A percentile compares a stretch with the other conserved stretches of the same genome.
Evolutionary conservation across 2,888 invertebrate genomes (phyloP).

Genomic region (Resseliella maxima): DNA sequence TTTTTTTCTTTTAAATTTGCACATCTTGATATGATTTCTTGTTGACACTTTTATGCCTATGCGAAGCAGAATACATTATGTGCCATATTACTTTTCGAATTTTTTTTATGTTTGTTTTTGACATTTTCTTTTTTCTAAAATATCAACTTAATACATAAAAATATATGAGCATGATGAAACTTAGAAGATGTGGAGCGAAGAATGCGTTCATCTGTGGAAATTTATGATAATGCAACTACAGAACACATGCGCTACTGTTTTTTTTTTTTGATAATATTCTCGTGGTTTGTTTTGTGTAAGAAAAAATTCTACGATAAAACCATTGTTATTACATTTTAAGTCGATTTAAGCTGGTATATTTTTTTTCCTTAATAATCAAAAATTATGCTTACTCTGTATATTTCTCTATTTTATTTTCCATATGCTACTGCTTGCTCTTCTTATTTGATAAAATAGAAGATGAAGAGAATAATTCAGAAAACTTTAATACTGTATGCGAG

Average conservation of each 20-base stretch:
- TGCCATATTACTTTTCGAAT: background rate
- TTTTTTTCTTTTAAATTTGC: background rate
- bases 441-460: too few species aligned
- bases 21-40: background rate
- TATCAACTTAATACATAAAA: background rate
- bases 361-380: too few species aligned
- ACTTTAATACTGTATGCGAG: too few species aligned
- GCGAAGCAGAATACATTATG: background rate
- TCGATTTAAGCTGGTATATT: too few species aligned
- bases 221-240: background rate
- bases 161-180: background rate
- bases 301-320: background rate
- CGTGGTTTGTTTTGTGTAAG: too few species aligned
- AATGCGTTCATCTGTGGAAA: background rate
- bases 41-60: background rate
- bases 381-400: too few species aligned
- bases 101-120: conserved; percentile 3
- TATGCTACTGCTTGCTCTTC: too few species aligned
- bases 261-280: too few species aligned
- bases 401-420: too few species aligned
- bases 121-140: background rate
- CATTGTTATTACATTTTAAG: background rate
- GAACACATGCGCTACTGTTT: background rate
- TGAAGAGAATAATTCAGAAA: too few species aligned
- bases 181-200: background rate